These are phyloP conservation scores for Arrhopalites spinosus DNA, from an alignment of 2,888 invertebrate species.

Conservation along the genomic window DNA sequence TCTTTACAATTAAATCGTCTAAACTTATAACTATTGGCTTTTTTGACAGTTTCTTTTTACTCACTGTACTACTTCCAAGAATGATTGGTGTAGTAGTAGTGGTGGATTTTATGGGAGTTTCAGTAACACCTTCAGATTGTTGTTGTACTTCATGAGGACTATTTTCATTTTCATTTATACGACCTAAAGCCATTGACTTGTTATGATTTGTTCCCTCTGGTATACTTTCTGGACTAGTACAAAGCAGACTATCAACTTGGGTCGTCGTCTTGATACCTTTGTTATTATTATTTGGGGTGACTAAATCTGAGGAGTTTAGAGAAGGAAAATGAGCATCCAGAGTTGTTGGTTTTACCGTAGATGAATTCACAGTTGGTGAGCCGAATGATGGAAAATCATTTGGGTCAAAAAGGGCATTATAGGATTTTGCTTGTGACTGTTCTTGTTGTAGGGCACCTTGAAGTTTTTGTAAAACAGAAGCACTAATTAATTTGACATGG, in stretches of 20 bases:
- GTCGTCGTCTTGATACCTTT: too few species aligned
- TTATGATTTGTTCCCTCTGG: too few species aligned
- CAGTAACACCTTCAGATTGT: too few species aligned
- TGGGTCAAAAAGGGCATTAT: background rate
- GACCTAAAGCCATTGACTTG: too few species aligned
- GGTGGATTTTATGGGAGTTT: background rate
- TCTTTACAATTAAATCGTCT: constrained; percentile 27
- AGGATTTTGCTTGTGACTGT: background rate
- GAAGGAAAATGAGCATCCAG: background rate
- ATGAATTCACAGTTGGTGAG: background rate
- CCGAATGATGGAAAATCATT: background rate
- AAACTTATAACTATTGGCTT: constrained; percentile 48
- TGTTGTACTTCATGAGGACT: too few species aligned
- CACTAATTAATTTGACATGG: constrained; percentile 45
- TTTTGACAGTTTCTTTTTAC: constrained; percentile 41
- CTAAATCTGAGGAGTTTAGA: background rate
- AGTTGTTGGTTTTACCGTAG: background rate
- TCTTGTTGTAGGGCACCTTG: constrained; percentile 8
- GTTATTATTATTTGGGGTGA: background rate
- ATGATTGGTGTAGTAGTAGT: background rate
- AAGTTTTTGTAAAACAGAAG: constrained; percentile 40
- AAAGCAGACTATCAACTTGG: background rate
- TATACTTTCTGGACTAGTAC: too few species aligned
- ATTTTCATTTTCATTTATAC: too few species aligned
- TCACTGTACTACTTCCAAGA: background rate